Evolutionary conservation across 2,113 vertebrate genomes (phyloP), one percentile per base, ranked within the genome.

Genomic region (Leptobrachium ailaonicum): DNA sequence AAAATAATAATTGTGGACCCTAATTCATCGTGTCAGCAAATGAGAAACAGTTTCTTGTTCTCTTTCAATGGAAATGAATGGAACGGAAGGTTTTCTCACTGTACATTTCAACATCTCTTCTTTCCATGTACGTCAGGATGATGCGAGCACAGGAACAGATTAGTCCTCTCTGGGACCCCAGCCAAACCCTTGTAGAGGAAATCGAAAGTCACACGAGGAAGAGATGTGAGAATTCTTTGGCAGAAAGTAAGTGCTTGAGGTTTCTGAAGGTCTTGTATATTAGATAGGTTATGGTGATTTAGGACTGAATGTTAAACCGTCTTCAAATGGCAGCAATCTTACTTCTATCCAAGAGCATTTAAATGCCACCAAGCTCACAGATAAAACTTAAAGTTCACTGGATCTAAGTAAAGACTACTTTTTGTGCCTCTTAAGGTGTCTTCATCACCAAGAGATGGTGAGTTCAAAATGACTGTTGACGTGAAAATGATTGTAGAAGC

Each of bases 381-480:
- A 80, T 80, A 73, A 73, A 32, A 54, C 44, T 56, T 53, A 41
- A 45, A 44, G 56, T 41, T 20, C 71, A 62, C 40, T 72, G 41
- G 41, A 40, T 58, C 41, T n/a, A 56, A 6, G 9, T 40, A 80
- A 56, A 41, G 11, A 66, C 11, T 43, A 9, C 54, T 12, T 10
- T 8, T 63, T 83, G 85, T 87, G 82, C 82, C 84, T 85, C 79
- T 82, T 85, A 80, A 84, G 84, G 56, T 69, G 41, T 69, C 74
- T 45, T 84, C 20, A 20, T 66, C 77, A 73, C 77, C 2, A 44
- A 41, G n/a, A 73, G 63, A 66, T 73, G 77, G 6, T 80, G 77
- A 80, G 70, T 44, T 67, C 42, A 66, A 56, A 56, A 13, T 73
- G 88, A 86, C 90, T 90, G 84, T 92, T 91, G 91, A 82, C 68